These are phyloP conservation scores for Ianthella basta DNA, from an alignment of 37 sponge, comb jelly and placozoan genomes.

Conservation along the genomic window DNA sequence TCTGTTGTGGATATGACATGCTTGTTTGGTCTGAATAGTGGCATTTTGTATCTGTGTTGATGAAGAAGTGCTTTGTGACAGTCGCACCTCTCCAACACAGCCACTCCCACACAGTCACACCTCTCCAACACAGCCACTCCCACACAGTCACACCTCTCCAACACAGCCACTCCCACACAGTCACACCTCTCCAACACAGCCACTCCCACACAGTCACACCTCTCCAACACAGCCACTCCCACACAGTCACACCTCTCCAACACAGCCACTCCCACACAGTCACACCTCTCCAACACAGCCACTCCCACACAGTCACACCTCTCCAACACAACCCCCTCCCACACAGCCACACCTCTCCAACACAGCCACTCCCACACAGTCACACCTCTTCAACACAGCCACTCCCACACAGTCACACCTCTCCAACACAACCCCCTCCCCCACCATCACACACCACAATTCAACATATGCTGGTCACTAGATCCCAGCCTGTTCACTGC, in stretches of 20 bases:
- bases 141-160: slow-evolving; percentile 3
- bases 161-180: background rate
- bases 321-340: slow-evolving; percentile 3
- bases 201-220: background rate
- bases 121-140: background rate
- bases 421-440: too few relatives aligned
- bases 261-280: background rate
- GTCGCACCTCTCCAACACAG: background rate
- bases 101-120: background rate
- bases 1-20: too few relatives aligned
- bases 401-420: too few relatives aligned
- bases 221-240: background rate
- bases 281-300: background rate
- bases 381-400: too few relatives aligned
- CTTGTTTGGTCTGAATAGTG: too few relatives aligned
- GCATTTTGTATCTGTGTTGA: too few relatives aligned
- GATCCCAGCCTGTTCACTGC: too few relatives aligned
- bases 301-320: background rate
- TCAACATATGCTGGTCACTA: too few relatives aligned
- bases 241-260: background rate
- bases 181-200: background rate
- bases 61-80: too few relatives aligned
- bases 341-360: background rate
- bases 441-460: too few relatives aligned
- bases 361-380: background rate